Base-by-base conservation (phyloP, 92 coral and sea anemone genomes). In the Galaxea fascicularis region DNA sequence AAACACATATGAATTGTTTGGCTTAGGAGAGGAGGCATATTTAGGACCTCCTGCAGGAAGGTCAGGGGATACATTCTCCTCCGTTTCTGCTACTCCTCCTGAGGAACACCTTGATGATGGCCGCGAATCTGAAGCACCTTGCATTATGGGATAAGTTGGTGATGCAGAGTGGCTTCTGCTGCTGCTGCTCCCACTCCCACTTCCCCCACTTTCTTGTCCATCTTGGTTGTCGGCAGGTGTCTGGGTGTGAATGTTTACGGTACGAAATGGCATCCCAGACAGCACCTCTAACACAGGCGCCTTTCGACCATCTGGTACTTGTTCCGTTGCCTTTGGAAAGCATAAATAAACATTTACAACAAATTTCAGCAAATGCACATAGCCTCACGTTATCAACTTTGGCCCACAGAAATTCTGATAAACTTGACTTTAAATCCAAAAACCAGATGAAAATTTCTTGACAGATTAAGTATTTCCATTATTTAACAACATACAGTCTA, bases 11-110 rank as follows among this genome's bases (percentile, higher is more conserved):
- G 98, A 90, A 18, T 95, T 95, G 56, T 95, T 95, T 18, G 98
- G 98, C 62, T 90, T 94, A 3, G 98, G 98, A 18, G 98, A 96
- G 1, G 98, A 96, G 1, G 98, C 98, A 90, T 94, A 96, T 77
- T 96, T 96, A 28, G 93, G 77, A 4, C 90, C 87, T 26, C 90
- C 95, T 25, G 83, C 65, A 45, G 96, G 89, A 54, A 90, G 90
- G 54, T 94, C 98, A 26, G 98, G 95, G 16, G 98, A 94, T 44
- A 79, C 74, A 62, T 90, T 92, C 39, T 85, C 80, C 58, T 93
- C 95, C n/a, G 81, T 76, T 28, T 91, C 92, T 8, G 59, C 91
- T 5, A 85, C 94, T 12, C 91, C 95, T 18, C 96, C 95, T 6
- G 98, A 95, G 11, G 98, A 88, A 26, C 98, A 92, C 71, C 95